Percentiles rank a stretch among this genome's conserved stretches.
Conservation (phyloP, 2,888 invertebrate genomes). For the Embidobia sp. region DNA sequence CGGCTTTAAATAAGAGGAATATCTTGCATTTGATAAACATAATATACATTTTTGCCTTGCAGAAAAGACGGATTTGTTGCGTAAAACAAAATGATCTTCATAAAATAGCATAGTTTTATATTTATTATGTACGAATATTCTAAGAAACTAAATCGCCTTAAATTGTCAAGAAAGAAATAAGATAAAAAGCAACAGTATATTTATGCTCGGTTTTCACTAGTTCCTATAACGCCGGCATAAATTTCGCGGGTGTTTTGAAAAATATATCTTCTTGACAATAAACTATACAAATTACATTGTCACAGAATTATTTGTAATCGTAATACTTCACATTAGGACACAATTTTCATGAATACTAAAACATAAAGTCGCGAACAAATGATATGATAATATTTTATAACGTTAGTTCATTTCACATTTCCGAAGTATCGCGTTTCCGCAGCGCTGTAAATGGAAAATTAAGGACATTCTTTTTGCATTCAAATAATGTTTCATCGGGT, state of each 20-base stretch:
- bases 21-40: no score
- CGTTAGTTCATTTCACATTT: no score
- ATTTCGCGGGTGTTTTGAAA: slow-evolving; percentile 17
- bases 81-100: background rate
- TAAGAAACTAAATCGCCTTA: slow-evolving; percentile 35
- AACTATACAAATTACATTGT: slow-evolving; percentile 28
- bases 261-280: slow-evolving; percentile 33
- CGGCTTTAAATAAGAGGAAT: no score
- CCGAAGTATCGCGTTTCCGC: no score
- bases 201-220: slow-evolving; percentile 32
- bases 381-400: background rate
- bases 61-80: background rate
- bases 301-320: slow-evolving; percentile 13
- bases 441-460: no score
- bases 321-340: background rate
- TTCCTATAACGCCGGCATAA: slow-evolving; percentile 20
- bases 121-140: slow-evolving; percentile 21
- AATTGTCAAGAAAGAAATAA: slow-evolving; percentile 34
- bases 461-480: no score
- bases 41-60: no score
- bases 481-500: no score
- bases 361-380: background rate
- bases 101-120: background rate
- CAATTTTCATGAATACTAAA: slow-evolving; percentile 7
- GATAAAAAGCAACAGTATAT: slow-evolving; percentile 41